Conservation (phyloP, 2,888 invertebrate species). For the Drosophila tripunctata region DNA sequence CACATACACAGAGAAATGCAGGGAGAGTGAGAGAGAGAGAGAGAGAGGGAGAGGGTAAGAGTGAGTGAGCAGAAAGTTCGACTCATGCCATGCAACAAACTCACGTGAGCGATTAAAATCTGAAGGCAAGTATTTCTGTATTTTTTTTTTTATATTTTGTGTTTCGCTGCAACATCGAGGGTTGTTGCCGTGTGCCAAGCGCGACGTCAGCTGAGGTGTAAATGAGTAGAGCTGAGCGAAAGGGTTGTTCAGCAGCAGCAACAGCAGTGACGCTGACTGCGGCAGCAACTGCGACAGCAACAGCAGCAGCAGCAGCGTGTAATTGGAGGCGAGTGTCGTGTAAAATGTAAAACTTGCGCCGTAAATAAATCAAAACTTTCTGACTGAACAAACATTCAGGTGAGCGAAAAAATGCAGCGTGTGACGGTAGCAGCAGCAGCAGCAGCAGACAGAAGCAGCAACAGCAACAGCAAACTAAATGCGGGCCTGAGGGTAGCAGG, state of each 20-base stretch:
- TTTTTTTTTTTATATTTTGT: constrained; percentile 39
- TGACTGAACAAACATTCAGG: constrained; percentile 79
- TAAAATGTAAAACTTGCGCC: constrained; percentile 80
- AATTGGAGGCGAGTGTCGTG: constrained; percentile 81
- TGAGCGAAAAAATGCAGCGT: constrained; percentile 77
- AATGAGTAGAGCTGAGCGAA: constrained; percentile 67
- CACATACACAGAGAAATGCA: constrained; percentile 16
- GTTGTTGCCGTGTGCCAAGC: constrained; percentile 57
- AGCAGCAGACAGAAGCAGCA: constrained; percentile 29
- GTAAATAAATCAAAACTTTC: constrained; percentile 82
- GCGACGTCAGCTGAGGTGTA: constrained; percentile 58
- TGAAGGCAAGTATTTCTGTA: constrained; percentile 76
- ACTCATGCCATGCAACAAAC: constrained; percentile 40
- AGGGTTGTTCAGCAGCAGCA: constrained; percentile 52
- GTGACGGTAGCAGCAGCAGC: constrained; percentile 48
- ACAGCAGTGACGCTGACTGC: constrained; percentile 12
- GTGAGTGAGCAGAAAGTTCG: not conserved
- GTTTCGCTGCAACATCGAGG: constrained; percentile 50
- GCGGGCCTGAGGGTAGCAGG: constrained; percentile 30
- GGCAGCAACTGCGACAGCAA: constrained; percentile 18
- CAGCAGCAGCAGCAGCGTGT: constrained; percentile 64
- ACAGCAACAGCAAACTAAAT: constrained; percentile 37
- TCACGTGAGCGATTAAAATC: constrained; percentile 81
- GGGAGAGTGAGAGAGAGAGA: not conserved
- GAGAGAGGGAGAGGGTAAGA: not conserved